phyloP scores from a whole-genome alignment of 2,797 vertebrate genomes.

The Odontamblyopus lacepedii region DNA sequence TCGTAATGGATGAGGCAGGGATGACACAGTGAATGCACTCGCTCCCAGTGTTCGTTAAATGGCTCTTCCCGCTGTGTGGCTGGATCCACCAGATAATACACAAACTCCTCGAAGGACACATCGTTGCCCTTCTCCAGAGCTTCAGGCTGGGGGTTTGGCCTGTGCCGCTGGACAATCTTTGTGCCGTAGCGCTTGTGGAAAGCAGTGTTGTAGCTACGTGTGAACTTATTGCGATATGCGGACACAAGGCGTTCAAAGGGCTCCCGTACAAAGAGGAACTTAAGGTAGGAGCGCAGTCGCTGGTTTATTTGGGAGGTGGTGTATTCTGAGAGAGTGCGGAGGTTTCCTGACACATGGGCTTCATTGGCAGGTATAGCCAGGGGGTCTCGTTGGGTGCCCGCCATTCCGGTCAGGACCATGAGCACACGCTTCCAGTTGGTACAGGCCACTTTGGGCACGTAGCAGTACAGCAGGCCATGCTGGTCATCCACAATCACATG shows the following conservation, averaged over 20 bases:
- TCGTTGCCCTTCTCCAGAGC: constrained; percentile 85
- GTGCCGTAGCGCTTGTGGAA: constrained; percentile 94
- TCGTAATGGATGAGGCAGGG: constrained; percentile 94
- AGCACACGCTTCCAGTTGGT: constrained; percentile 97
- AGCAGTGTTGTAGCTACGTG: constrained; percentile 88
- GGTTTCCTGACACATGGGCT: constrained; percentile 86
- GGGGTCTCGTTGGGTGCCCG: constrained; percentile 80
- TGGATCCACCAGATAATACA: constrained; percentile 91
- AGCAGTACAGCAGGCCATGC: constrained; percentile 93
- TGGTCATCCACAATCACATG: constrained; percentile 94
- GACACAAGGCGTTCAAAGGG: constrained; percentile 94
- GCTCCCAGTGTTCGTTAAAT: constrained; percentile 97
- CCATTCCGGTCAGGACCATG: constrained; percentile 89
- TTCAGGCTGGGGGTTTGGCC: constrained; percentile 72
- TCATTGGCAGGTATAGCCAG: constrained; percentile 88
- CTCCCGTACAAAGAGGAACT: constrained; percentile 93
- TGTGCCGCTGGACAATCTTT: constrained; percentile 87
- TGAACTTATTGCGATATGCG: constrained; percentile 93
- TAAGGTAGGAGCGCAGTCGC: constrained; percentile 91
- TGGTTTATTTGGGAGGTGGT: constrained; percentile 86
- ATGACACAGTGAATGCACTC: constrained; percentile 92
- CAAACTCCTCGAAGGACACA: constrained; percentile 90
- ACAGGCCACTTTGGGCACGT: constrained; percentile 95
- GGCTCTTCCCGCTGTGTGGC: constrained; percentile 87
- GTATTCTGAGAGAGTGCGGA: constrained; percentile 89